These are phyloP conservation scores for Enteromius afrohamiltoni DNA, from an alignment of 2,797 vertebrate genomes.

Conservation along the genomic window DNA sequence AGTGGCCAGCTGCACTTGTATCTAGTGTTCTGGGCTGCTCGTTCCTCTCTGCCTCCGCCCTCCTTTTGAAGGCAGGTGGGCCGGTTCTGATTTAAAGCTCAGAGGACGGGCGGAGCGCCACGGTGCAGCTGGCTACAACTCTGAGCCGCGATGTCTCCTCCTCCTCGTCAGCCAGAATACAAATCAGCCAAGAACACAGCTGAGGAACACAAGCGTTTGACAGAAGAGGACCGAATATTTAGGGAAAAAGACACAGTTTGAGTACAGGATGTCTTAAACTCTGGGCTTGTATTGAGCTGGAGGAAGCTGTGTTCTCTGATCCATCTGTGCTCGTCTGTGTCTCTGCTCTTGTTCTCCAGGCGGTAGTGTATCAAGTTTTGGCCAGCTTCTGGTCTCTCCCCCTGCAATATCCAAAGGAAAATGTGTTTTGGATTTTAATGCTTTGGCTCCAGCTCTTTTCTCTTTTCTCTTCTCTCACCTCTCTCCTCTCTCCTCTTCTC, in stretches of 20 bases:
- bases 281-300: slow-evolving; percentile 22
- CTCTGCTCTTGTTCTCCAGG: slow-evolving; percentile 52
- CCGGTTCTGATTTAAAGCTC: slow-evolving; percentile 47
- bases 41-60: slow-evolving; percentile 17
- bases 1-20: slow-evolving; percentile 39
- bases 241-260: slow-evolving; percentile 8
- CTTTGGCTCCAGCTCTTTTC: slow-evolving; percentile 26
- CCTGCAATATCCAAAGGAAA: slow-evolving; percentile 13
- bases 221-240: slow-evolving; percentile 42
- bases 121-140: slow-evolving; percentile 36
- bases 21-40: neutral
- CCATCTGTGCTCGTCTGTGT: slow-evolving; percentile 11
- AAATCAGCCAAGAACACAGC: slow-evolving; percentile 43
- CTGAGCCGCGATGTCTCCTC: slow-evolving; percentile 29
- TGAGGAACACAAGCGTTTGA: slow-evolving; percentile 37
- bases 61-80: slow-evolving; percentile 33
- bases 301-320: slow-evolving; percentile 36
- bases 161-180: slow-evolving; percentile 30
- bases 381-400: neutral
- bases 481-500: neutral
- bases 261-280: slow-evolving; percentile 21
- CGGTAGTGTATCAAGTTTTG: slow-evolving; percentile 6
- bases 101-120: slow-evolving; percentile 30
- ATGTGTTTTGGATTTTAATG: slow-evolving; percentile 49
- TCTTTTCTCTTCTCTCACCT: neutral